These are phyloP conservation scores for Loris lydekkerianus DNA, from an alignment of 2,797 vertebrate species.

Conservation along the genomic window DNA sequence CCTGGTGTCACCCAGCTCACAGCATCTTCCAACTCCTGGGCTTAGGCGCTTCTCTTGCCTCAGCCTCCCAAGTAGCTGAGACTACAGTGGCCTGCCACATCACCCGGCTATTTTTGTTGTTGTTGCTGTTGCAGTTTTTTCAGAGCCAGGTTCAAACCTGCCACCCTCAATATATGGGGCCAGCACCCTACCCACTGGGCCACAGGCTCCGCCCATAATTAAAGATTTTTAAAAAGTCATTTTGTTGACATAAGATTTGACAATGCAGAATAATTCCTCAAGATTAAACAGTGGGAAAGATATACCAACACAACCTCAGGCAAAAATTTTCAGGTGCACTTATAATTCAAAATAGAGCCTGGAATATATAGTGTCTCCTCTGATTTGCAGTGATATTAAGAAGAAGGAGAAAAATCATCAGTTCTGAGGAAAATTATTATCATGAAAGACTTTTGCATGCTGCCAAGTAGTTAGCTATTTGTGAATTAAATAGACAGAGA, in stretches of 20 bases:
- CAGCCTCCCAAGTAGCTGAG: no score
- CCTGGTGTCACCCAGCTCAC: no score
- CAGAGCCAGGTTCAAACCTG: no score
- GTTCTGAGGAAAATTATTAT: constrained; percentile 42
- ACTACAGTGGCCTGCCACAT: no score
- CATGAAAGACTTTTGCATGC: not conserved
- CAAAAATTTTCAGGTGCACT: not conserved
- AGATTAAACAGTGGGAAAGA: not conserved
- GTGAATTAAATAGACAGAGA: constrained; percentile 10
- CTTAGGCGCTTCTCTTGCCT: no score
- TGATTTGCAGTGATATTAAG: not conserved
- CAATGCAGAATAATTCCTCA: not conserved
- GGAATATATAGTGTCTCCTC: not conserved
- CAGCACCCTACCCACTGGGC: no score
- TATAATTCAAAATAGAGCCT: constrained; percentile 5
- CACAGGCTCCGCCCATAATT: no score
- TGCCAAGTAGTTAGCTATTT: constrained; percentile 15
- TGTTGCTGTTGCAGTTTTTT: no score
- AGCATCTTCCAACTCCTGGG: no score
- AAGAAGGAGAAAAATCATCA: not conserved
- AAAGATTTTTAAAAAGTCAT: not conserved
- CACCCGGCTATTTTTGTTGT: no score
- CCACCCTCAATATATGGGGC: no score
- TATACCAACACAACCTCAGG: not conserved
- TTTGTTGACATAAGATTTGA: not conserved